Conservation (phyloP, 2,797 vertebrate genomes). For the Pogoniulus pusillus region DNA sequence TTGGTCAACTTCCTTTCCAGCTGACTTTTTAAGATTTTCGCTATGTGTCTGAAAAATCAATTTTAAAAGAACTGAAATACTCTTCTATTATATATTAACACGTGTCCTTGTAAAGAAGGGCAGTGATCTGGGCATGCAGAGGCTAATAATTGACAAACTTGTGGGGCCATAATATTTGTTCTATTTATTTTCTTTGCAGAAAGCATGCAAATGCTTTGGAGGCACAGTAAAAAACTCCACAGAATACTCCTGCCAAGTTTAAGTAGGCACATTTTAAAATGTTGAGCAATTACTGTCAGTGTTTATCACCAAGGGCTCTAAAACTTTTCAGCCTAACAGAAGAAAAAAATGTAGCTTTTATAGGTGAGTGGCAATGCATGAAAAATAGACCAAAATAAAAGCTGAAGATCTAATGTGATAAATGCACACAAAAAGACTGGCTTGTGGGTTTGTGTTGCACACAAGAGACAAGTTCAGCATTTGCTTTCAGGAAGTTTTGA, state of each 20-base stretch:
- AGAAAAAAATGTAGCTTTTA: background rate
- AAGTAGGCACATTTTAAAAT: slow-evolving; percentile 18
- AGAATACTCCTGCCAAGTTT: slow-evolving; percentile 8
- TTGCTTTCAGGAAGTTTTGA: slow-evolving; percentile 48
- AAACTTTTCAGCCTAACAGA: background rate
- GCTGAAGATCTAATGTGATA: slow-evolving; percentile 10
- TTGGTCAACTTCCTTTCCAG: background rate
- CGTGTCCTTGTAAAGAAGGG: slow-evolving; percentile 43
- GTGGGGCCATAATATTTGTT: slow-evolving; percentile 53
- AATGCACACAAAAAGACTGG: background rate
- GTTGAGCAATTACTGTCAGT: background rate
- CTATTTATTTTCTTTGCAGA: slow-evolving; percentile 49
- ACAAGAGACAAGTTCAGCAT: background rate
- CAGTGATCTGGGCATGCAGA: slow-evolving; percentile 15
- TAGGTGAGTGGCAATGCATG: background rate
- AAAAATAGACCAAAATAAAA: background rate
- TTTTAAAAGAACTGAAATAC: slow-evolving; percentile 15
- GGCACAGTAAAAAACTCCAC: background rate
- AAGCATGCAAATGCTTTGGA: background rate
- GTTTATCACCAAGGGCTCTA: background rate
- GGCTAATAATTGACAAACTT: slow-evolving; percentile 71
- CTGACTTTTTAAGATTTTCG: slow-evolving; percentile 23
- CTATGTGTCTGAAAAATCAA: slow-evolving; percentile 34
- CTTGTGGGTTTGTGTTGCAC: slow-evolving; percentile 18
- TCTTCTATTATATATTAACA: slow-evolving; percentile 70